Conservation (phyloP, 2,797 vertebrate species). For the Pangasius macronema region DNA sequence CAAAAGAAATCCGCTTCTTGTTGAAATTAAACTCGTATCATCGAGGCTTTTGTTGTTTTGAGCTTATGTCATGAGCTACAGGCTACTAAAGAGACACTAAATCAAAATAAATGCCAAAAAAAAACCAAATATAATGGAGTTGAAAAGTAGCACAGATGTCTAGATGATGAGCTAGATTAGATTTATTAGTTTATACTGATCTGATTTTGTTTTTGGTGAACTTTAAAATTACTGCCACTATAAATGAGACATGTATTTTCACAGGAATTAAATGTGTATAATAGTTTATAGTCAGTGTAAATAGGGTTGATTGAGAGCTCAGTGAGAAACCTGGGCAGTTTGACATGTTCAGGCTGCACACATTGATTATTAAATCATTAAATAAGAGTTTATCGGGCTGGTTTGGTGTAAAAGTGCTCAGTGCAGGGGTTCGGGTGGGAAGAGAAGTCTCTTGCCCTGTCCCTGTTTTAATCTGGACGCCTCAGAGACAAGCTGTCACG, state of each 20-base stretch:
- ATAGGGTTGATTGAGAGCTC: background rate
- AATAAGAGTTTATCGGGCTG: background rate
- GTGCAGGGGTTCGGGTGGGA: background rate
- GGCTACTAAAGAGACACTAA: background rate
- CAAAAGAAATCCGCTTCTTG: background rate
- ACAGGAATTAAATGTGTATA: background rate
- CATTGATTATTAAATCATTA: background rate
- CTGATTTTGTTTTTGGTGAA: background rate
- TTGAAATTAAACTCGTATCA: background rate
- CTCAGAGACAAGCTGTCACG: background rate
- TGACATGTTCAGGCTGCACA: conserved; percentile 28
- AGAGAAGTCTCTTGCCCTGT: background rate
- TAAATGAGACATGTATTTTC: too few species aligned
- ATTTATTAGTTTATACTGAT: background rate
- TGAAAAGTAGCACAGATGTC: background rate
- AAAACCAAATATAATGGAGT: background rate
- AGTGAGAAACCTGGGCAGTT: background rate
- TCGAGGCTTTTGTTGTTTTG: background rate
- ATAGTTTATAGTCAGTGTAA: background rate
- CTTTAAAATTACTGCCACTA: background rate
- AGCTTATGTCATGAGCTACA: background rate
- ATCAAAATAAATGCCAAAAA: background rate
- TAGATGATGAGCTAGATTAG: background rate
- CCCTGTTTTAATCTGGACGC: background rate
- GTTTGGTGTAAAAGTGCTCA: background rate